Percentiles rank a stretch among this genome's conserved stretches.
These are phyloP conservation scores for Semnornis frantzii DNA, from an alignment of 2,113 vertebrate species.

Conservation along the genomic window DNA sequence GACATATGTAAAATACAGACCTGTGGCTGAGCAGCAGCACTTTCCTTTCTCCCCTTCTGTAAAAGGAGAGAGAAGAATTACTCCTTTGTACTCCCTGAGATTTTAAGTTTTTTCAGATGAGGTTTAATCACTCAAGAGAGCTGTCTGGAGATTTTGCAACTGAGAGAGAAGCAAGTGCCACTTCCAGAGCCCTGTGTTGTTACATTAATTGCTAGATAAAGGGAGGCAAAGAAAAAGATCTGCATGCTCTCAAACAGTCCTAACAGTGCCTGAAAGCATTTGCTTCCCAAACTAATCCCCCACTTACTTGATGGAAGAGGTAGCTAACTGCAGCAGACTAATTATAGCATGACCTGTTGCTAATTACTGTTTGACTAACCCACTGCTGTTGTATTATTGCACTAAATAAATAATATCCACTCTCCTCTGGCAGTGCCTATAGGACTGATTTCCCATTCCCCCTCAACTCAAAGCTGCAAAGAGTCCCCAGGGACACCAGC, in stretches of 20 bases:
- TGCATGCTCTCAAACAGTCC: neutral
- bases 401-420: neutral
- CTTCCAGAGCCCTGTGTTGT: neutral
- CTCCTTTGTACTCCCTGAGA: neutral
- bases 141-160: constrained; percentile 13
- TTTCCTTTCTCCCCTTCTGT: neutral
- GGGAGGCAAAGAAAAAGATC: neutral
- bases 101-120: neutral
- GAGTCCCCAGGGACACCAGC: neutral
- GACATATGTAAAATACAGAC: neutral
- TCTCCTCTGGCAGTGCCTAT: neutral
- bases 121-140: neutral
- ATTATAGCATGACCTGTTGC: constrained; percentile 26
- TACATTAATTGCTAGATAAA: neutral
- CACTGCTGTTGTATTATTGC: neutral
- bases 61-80: neutral
- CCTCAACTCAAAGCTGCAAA: neutral
- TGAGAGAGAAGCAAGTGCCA: constrained; percentile 3
- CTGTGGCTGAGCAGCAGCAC: neutral
- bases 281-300: neutral
- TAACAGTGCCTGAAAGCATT: neutral
- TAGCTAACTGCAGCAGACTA: neutral
- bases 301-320: neutral
- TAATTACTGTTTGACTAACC: constrained; percentile 50
- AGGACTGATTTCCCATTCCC: neutral